Conservation (phyloP, 2,888 invertebrate species). For the Trissolcus japonicus region DNA sequence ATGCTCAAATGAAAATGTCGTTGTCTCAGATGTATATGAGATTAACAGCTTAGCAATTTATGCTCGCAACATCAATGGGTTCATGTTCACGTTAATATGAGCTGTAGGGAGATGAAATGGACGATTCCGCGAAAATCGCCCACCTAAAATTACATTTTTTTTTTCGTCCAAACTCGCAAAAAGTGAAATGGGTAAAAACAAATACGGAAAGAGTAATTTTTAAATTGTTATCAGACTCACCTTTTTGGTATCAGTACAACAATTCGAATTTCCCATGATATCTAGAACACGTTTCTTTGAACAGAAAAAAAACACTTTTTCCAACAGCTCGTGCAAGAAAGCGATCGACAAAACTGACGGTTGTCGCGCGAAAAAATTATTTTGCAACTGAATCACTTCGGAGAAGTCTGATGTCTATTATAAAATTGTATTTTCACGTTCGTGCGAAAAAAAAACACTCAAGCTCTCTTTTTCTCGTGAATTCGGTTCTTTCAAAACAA, state of each 20-base stretch:
- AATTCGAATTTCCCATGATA: slow-evolving; percentile 28
- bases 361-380: slow-evolving; percentile 9
- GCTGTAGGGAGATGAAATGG: background rate
- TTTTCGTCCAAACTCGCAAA: no score
- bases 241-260: slow-evolving; percentile 18
- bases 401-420: slow-evolving; percentile 18
- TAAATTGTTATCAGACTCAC: slow-evolving; percentile 12
- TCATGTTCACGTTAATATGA: no score
- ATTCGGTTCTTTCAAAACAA: no score
- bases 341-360: slow-evolving; percentile 20
- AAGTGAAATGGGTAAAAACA: no score
- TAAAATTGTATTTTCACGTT: slow-evolving; percentile 10
- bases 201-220: no score
- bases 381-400: slow-evolving; percentile 28
- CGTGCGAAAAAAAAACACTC: background rate
- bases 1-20: slow-evolving; percentile 19
- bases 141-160: no score
- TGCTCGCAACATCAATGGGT: no score
- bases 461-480: no score
- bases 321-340: slow-evolving; percentile 8
- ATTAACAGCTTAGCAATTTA: no score
- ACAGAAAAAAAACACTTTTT: background rate
- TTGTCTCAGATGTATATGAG: slow-evolving; percentile 4
- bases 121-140: no score
- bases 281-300: no score